Percentiles rank a stretch among this genome's conserved stretches.
phyloP scores from a whole-genome alignment of 2,113 vertebrate genomes.

The Channa maculata region DNA sequence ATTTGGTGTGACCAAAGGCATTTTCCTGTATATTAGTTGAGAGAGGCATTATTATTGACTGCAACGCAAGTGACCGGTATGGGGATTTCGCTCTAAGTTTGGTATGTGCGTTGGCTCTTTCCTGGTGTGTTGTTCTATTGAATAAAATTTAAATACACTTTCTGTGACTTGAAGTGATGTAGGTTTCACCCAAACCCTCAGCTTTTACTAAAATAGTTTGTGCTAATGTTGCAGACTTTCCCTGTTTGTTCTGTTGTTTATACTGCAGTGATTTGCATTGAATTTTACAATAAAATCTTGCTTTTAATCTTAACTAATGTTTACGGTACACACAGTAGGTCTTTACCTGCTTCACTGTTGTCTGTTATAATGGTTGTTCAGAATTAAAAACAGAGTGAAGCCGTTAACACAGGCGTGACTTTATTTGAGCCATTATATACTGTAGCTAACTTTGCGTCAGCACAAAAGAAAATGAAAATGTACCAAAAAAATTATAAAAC shows the following conservation, averaged over 20 bases:
- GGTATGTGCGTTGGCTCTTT: slow-evolving; percentile 40
- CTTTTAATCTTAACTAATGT: slow-evolving; percentile 32
- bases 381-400: slow-evolving; percentile 45
- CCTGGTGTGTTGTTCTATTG: slow-evolving; percentile 61
- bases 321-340: slow-evolving; percentile 23
- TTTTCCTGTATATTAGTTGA: slow-evolving; percentile 17
- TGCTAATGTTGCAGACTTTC: slow-evolving; percentile 32
- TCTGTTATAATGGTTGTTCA: slow-evolving; percentile 49
- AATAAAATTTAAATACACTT: slow-evolving; percentile 48
- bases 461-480: too few relatives aligned
- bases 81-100: slow-evolving; percentile 32
- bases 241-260: slow-evolving; percentile 44
- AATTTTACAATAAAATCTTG: slow-evolving; percentile 59
- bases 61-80: slow-evolving; percentile 30
- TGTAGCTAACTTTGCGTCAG: background rate
- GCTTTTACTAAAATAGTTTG: slow-evolving; percentile 37
- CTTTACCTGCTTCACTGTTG: slow-evolving; percentile 51
- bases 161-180: slow-evolving; percentile 64
- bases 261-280: slow-evolving; percentile 44
- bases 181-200: slow-evolving; percentile 38
- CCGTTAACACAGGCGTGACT: slow-evolving; percentile 11
- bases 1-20: slow-evolving; percentile 13
- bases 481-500: too few relatives aligned
- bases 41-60: slow-evolving; percentile 64
- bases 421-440: background rate